Base-by-base conservation (phyloP, 2,888 invertebrate species). In the Macrophya annulata region DNA sequence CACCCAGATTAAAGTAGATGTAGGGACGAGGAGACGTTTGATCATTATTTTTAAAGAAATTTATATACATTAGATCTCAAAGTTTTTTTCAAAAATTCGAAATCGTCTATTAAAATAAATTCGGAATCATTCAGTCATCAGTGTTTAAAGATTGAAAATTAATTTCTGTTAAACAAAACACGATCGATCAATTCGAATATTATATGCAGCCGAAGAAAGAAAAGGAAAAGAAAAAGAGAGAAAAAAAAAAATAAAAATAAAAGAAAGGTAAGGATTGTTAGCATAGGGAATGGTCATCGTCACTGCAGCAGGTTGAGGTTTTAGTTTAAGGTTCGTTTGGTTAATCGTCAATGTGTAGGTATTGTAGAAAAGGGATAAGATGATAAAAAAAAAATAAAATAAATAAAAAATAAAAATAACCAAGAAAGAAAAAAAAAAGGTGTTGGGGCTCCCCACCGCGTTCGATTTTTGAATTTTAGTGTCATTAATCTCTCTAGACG, bases 401-500 rank as follows among this genome's bases (percentile, higher is more conserved):
- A n/a, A n/a, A n/a, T n/a, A n/a, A n/a, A n/a, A n/a, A n/a, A n/a
- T n/a, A n/a, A n/a, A n/a, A n/a, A n/a, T n/a, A n/a, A n/a, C n/a
- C n/a, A n/a, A n/a, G n/a, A 85, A 72, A 71, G 77, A 84, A 84
- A 84, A 79, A 74, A 85, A 86, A 85, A 87, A 90, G 89, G 90
- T 90, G 90, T 90, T 3, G 90, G 89, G 88, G 89, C 88, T 87
- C 89, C 89, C 89, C 88, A 88, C 88, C 86, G 89, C 88, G 89
- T 89, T 89, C 89, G 89, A 90, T 90, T 90, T 90, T 90, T 90
- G 90, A 90, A 89, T 90, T 89, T 90, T 89, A 90, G 88, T 84
- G 86, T 90, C 91, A 91, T 91, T 91, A 91, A 91, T 91, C 91
- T 90, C 89, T 88, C 87, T 86, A 88, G 87, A 87, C 87, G 86